These are phyloP conservation scores for Pandion haliaetus DNA, from an alignment of 2,113 vertebrate genomes.

Conservation along the genomic window DNA sequence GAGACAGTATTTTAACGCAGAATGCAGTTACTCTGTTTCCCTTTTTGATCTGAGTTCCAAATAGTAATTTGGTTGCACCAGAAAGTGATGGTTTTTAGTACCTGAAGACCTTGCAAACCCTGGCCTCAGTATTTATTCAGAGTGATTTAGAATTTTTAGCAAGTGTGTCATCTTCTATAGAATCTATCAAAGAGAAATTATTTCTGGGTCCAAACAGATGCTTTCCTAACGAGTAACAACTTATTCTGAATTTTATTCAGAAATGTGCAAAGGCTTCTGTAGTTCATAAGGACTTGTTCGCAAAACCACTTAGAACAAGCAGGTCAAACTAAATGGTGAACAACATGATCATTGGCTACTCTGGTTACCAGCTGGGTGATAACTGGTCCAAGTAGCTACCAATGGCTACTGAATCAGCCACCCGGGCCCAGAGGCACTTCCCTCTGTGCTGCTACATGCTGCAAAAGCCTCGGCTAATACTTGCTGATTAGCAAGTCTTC, in stretches of 20 bases:
- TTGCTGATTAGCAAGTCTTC: neutral
- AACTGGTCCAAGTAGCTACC: neutral
- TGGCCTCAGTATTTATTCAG: neutral
- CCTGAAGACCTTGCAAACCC: neutral
- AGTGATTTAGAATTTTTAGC: neutral
- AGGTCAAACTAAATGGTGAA: neutral
- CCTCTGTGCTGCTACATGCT: neutral
- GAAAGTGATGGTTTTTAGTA: neutral
- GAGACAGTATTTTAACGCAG: neutral
- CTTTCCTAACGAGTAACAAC: neutral
- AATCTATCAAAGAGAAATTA: neutral
- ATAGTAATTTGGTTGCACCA: neutral
- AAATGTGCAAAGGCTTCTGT: neutral
- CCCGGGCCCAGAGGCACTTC: fast-evolving
- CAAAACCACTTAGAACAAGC: neutral
- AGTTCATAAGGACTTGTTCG: neutral
- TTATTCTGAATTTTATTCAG: neutral
- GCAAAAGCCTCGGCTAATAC: neutral
- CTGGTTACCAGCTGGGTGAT: neutral
- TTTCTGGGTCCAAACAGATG: neutral
- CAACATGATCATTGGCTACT: neutral
- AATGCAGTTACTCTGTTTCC: neutral
- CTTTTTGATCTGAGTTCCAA: neutral
- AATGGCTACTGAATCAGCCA: neutral
- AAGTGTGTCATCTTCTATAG: neutral